Conservation (phyloP, 2,888 invertebrate species). For the Eilema caniola region DNA sequence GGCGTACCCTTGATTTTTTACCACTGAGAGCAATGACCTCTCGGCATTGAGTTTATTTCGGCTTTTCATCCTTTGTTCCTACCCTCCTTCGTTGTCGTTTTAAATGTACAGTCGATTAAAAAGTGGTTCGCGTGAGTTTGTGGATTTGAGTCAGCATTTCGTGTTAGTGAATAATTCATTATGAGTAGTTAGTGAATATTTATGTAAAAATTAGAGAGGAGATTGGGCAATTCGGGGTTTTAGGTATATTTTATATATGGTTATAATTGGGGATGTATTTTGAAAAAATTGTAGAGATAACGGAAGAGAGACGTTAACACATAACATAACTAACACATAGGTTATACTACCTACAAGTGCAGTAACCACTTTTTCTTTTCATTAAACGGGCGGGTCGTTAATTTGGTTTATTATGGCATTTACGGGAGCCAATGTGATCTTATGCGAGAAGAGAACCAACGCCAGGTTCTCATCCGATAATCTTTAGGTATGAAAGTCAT, state of each 20-base stretch:
- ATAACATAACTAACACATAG: too few relatives aligned
- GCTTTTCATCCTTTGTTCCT: background rate
- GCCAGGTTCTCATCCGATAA: background rate
- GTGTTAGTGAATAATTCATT: conserved; percentile 1
- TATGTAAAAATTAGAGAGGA: background rate
- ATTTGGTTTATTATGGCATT: background rate
- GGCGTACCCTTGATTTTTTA: conserved; percentile 17
- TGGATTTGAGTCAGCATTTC: background rate
- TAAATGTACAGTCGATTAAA: background rate
- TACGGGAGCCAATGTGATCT: background rate
- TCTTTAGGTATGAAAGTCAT: background rate
- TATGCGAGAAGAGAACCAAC: background rate
- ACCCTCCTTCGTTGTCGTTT: background rate
- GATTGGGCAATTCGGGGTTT: background rate
- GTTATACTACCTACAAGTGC: too few relatives aligned
- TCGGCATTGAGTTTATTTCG: conserved; percentile 8
- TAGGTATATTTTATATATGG: background rate
- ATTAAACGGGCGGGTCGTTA: too few relatives aligned
- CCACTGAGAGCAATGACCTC: conserved; percentile 12
- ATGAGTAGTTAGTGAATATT: background rate
- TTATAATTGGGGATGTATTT: background rate
- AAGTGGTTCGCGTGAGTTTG: background rate
- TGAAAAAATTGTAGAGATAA: background rate
- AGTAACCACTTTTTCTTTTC: too few relatives aligned
- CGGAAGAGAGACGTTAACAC: too few relatives aligned